Evolutionary conservation across 2,888 invertebrate genomes (phyloP).

Genomic region (Conchocele bisecta): DNA sequence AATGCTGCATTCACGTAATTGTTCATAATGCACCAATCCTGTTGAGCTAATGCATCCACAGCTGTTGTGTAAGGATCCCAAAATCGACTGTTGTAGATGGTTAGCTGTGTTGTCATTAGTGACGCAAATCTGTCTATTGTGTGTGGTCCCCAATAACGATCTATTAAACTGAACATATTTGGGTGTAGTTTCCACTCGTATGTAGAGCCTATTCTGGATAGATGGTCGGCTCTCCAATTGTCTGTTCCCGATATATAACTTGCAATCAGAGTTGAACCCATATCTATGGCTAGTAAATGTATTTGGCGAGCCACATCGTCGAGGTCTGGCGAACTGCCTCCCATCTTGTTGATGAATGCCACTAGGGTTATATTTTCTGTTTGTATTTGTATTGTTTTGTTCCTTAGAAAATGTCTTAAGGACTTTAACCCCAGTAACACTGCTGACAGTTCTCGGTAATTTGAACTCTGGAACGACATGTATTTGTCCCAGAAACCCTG

Average conservation of each 20-base stretch:
- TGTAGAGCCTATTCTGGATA: neutral
- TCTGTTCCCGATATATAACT: neutral
- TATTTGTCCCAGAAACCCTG: constrained; percentile 18
- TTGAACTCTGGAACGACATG: constrained; percentile 12
- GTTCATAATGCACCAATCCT: neutral
- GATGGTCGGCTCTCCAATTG: constrained; percentile 1
- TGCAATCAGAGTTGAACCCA: neutral
- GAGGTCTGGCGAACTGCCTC: neutral
- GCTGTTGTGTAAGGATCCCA: constrained; percentile 4
- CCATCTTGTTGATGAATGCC: neutral
- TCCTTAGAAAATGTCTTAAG: neutral
- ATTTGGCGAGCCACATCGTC: neutral
- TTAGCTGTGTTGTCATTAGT: constrained; percentile 1
- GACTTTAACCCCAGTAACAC: constrained; percentile 11
- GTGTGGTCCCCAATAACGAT: neutral
- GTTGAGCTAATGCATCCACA: constrained; percentile 6
- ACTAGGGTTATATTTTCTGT: neutral
- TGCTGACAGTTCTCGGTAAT: constrained; percentile 24
- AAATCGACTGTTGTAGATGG: constrained; percentile 5
- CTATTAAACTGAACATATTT: neutral
- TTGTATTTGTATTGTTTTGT: neutral
- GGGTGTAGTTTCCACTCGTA: constrained; percentile 6
- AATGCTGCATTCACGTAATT: constrained; percentile 11
- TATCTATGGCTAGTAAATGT: neutral
- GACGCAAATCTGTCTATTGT: constrained; percentile 14